Evolutionary conservation across 2,797 vertebrate genomes (phyloP), one percentile per base, ranked within the genome.

Genomic region (Lacerta viridis): DNA sequence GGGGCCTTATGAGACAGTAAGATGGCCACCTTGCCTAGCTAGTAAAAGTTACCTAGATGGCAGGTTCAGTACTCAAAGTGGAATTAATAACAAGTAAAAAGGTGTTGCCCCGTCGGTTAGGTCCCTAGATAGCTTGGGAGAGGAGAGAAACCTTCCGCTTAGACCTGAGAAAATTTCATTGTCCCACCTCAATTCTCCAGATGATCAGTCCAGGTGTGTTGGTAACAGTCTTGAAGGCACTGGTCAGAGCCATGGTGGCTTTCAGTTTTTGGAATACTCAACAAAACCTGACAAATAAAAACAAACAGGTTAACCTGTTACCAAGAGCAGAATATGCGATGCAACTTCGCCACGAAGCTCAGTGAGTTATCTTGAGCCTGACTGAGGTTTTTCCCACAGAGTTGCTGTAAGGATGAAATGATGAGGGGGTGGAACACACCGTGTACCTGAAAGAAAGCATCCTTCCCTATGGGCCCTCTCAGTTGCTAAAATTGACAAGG

Each of bases 101-200:
- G n/a, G 20, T 50, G 64, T 25, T 41, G 46, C 39, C 23, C n/a
- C 4, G 33, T 50, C 76, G 80, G 7, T 29, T 17, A 46, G 29
- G 55, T 18, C 29, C 39, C 41, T 20, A 23, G 10, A 43, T 33
- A 55, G 15, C 50, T 13, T 61, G 46, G 39, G 39, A 80, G 29
- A 68, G 17, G 33, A 29, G 29, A 82, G 29, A 39, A 77, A 6
- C 25, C 7, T 77, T 81, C 39, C 29, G 33, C 1, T 55, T n/a
- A 27, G 4, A 41, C 50, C 15, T 17, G 82, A 46, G 25, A 80
- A 29, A 75, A 66, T 29, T 46, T 13, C 5, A 66, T 89, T 50
- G 59, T 5, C 94, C 96, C 93, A 98, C 98, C 98, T 99, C 98
- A 71, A 98, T 95, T 91, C 98, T 97, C 98, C 98, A 99, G 90